These are phyloP conservation scores for Parasteatoda tepidariorum DNA, from an alignment of 1,140 invertebrate species.

Conservation along the genomic window DNA sequence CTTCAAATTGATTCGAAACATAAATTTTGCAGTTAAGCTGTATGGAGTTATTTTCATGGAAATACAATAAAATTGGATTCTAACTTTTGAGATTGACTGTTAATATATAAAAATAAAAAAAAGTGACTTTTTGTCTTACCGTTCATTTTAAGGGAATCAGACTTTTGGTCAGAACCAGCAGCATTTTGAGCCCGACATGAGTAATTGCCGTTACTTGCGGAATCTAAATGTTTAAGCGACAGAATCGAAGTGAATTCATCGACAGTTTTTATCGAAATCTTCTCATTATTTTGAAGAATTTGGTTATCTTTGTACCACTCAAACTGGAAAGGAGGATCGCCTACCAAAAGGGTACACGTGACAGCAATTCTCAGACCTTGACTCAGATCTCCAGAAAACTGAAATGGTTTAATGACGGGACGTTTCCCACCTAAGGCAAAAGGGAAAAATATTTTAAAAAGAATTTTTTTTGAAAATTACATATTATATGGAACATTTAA, in stretches of 20 bases:
- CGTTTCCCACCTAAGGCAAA: background rate
- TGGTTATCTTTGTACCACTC: conserved; percentile 31
- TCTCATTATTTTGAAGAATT: background rate
- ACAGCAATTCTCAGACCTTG: background rate
- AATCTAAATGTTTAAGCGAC: background rate
- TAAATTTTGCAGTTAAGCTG: too few species aligned
- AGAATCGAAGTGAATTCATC: conserved; percentile 3
- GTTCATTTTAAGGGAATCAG: conserved; percentile 7
- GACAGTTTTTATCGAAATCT: background rate
- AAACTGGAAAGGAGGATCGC: conserved; percentile 46
- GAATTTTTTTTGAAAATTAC: too few species aligned
- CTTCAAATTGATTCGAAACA: too few species aligned
- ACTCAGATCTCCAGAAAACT: background rate
- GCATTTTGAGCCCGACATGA: background rate
- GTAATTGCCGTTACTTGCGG: conserved; percentile 10
- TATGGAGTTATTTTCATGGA: too few species aligned
- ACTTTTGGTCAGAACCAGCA: conserved; percentile 31
- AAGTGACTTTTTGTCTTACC: too few species aligned
- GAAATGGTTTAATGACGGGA: conserved; percentile 37
- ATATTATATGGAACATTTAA: too few species aligned
- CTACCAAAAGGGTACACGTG: conserved; percentile 7
- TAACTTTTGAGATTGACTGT: too few species aligned
- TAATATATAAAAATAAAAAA: too few species aligned
- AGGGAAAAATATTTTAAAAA: too few species aligned
- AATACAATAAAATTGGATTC: too few species aligned